Base-by-base conservation (phyloP, 1,140 invertebrate genomes). In the Pseudachorutes palmiensis region DNA sequence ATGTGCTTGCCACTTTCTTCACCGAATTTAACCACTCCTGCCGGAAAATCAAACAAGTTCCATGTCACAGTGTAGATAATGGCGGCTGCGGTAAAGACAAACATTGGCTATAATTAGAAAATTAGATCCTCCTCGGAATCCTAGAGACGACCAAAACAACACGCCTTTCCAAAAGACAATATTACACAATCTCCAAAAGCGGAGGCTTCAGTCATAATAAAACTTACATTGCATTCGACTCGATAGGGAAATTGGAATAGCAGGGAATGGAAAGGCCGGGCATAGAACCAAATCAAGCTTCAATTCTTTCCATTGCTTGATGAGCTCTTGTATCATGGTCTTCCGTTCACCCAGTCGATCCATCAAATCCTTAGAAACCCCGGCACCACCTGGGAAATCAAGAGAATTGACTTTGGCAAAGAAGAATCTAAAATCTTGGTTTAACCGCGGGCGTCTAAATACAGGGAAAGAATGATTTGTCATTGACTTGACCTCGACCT, bases 21-120 rank as follows among this genome's bases (percentile, higher is more conserved):
- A 1, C 75, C 76, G 45, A 77, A 77, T n/a, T 68, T 70, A 1
- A 78, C 75, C 24, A 75, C 74, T 49, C 77, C 77, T 49, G 75
- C 75, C 33, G 77, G 77, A 57, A 77, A 76, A 66, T 77, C 70
- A 1, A 76, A 60, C 5, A 76, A 57, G 69, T 78, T 78, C 72
- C 74, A 77, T 31, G 74, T 30, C 28, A 63, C 57, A 24, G 75
- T 75, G 49, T 69, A 69, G 28, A 62, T n/a, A 48, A 68, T 32
- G 57, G 67, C 62, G 26, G 62, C 67, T 68, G 29, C 9, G 32
- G 31, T 45, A 26, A 58, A 36, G 3, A 36, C 19, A 48, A 26
- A 48, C 9, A 36, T 29, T 26, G 9, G 28, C 48, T 32, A 32
- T 2, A 33, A 24, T 58, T 41, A 29, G 58, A 45, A 49, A 19